Base-by-base conservation (phyloP, 2,888 invertebrate species). In the Plusia festucae region DNA sequence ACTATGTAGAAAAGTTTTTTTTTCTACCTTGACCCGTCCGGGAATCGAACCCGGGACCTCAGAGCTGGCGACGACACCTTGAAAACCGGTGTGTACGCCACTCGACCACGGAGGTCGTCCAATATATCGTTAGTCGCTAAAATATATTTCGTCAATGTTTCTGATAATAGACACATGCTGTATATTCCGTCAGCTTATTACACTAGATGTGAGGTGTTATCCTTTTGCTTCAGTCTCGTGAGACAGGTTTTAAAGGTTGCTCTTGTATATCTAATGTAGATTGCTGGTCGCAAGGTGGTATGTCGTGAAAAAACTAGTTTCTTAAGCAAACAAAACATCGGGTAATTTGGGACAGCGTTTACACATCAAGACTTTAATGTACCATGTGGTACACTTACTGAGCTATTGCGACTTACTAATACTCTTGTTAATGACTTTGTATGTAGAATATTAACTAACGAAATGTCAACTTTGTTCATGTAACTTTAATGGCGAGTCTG, bases 231-330 rank as follows among this genome's bases (percentile, higher is more conserved):
- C n/a, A 40, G 40, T n/a, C 40, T 34, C 30, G 7, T 34, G 40
- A 40, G 40, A 40, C 40, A n/a, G 40, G 40, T 40, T 40, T 40
- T 40, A 40, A 40, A 40, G 40, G 40, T 40, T 40, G 40, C 40
- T 40, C 40, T 40, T 40, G 40, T 40, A 6, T n/a, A 40, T 40
- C 40, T n/a, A 40, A 40, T 40, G 40, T 40, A 40, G 40, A 40
- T n/a, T 40, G 40, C n/a, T n/a, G n/a, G n/a, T 40, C 7, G 40
- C 40, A 40, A 40, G 40, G 40, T n/a, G 40, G 40, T n/a, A 40
- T 40, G 40, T 40, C 40, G 40, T n/a, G 40, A 40, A 40, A 24
- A 40, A 40, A 40, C 40, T 4, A 40, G 40, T 40, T 40, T 40
- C 40, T n/a, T 40, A n/a, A 40, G n/a, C 40, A 40, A 40, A 40